Evolutionary conservation across 2,888 invertebrate species (phyloP), one percentile per base, ranked within the genome.

Genomic region (Pteria penguin): DNA sequence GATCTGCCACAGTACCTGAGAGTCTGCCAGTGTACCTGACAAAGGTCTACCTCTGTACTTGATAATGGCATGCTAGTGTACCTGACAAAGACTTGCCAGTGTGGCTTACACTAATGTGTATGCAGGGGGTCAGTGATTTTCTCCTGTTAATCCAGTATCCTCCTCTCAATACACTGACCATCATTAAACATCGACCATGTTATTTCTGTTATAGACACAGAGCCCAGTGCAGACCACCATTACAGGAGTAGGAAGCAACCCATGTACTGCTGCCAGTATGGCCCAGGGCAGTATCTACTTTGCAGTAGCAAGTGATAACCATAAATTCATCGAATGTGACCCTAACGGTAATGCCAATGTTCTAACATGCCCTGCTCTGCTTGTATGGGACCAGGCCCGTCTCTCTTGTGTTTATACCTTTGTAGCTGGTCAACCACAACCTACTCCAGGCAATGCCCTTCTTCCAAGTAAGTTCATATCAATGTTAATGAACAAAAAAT

Each of bases 261-360:
- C 87, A 2, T 89, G 89, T 75, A 85, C 85, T 1, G 74, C 74
- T 5, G 81, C 82, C 54, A 86, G 83, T 73, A 73, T 82, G 4
- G 82, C 79, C 54, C 55, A 78, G 5, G 87, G 87, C 2, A 74
- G 79, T 26, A 77, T 86, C 62, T 89, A 86, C 84, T 87, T 85
- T 75, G 75, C 84, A 11, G 68, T 84, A 33, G 24, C 73, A 31
- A 76, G 74, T 22, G 82, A 85, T 67, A 76, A 77, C 2, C 75
- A 69, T 52, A 80, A 82, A 72, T 88, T 84, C 70, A 87, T 88
- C 24, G 86, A 87, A 78, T 88, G 88, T 61, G 85, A 85, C 71
- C 78, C 83, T 68, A 74, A 77, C 11, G 87, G 86, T 4, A 80
- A 84, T 26, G 84, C 87, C 29, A 84, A 81, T 66, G 78, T 81